phyloP scores from a whole-genome alignment of 2,113 vertebrate species.

The Sylvia atricapilla region DNA sequence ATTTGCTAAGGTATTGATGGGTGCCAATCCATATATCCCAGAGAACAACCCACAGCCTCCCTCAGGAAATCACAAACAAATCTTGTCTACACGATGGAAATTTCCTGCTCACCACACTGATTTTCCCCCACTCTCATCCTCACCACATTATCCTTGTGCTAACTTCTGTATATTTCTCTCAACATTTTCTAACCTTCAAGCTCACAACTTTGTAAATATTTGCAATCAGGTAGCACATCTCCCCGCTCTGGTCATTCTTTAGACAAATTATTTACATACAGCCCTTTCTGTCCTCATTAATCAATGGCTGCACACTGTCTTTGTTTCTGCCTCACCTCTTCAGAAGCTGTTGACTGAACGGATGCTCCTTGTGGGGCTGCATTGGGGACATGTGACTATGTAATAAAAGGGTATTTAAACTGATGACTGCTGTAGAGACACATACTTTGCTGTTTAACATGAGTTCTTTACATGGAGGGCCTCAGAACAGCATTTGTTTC shows the following conservation, averaged over 20 bases:
- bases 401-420: background rate
- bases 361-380: background rate
- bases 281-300: background rate
- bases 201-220: constrained; percentile 26
- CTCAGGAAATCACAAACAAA: background rate
- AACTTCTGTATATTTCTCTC: background rate
- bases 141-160: background rate
- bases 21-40: background rate
- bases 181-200: background rate
- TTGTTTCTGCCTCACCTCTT: background rate
- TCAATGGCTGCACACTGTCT: background rate
- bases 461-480: background rate
- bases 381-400: background rate
- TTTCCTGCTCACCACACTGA: constrained; percentile 7
- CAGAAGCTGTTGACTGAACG: background rate
- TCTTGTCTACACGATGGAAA: background rate
- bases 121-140: background rate
- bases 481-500: background rate
- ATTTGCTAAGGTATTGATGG: constrained; percentile 5
- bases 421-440: background rate
- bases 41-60: background rate
- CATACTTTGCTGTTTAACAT: background rate
- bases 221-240: background rate
- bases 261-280: background rate
- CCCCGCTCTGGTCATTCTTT: background rate